phyloP scores from a whole-genome alignment of 2,888 invertebrate species.

The Myopa testacea region DNA sequence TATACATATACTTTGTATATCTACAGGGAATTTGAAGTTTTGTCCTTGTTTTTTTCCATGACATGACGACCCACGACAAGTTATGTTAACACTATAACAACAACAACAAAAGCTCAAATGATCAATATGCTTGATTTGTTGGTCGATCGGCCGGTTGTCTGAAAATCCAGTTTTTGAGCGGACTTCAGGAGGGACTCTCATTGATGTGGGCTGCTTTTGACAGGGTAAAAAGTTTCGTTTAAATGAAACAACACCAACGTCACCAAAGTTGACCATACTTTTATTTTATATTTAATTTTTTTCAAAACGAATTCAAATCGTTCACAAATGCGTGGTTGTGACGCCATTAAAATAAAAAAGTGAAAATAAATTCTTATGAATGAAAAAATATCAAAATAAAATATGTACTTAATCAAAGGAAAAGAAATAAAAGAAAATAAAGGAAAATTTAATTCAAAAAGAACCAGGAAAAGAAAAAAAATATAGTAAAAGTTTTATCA shows the following conservation, averaged over 20 bases:
- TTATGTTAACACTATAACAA: too few species aligned
- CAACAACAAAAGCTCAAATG: too few species aligned
- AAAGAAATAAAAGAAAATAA: constrained; percentile 6
- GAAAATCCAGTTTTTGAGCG: too few species aligned
- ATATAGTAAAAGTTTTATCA: too few species aligned
- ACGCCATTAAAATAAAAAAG: background rate
- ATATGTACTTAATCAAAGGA: background rate
- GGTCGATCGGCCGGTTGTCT: too few species aligned
- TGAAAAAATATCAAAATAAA: background rate
- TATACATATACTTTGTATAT: too few species aligned
- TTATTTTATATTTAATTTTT: background rate
- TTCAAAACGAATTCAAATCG: background rate
- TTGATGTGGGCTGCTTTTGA: background rate
- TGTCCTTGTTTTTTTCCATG: too few species aligned
- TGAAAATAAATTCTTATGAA: background rate
- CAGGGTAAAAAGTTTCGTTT: background rate
- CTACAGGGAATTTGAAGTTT: too few species aligned
- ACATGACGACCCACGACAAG: too few species aligned
- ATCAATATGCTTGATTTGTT: too few species aligned
- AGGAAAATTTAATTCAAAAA: background rate
- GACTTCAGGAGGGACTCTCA: background rate
- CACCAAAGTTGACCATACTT: too few species aligned
- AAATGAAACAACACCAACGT: constrained; percentile 8
- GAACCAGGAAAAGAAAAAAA: too few species aligned
- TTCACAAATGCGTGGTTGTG: constrained; percentile 3